Evolutionary conservation across 2,113 vertebrate species (phyloP).

Genomic region (Mus spicilegus): DNA sequence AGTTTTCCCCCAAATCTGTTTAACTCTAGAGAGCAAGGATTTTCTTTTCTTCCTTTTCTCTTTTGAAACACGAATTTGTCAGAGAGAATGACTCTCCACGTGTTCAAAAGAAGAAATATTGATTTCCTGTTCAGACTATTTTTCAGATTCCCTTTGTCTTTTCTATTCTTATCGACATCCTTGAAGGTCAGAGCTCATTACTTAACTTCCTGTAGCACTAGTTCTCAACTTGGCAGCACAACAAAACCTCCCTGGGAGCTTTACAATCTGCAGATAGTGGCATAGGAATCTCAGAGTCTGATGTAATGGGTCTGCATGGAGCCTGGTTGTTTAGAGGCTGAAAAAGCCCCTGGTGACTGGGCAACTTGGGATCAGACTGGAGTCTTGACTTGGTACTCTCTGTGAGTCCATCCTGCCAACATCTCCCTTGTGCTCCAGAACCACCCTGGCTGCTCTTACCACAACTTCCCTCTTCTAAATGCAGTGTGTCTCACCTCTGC

Average conservation of each 20-base stretch:
- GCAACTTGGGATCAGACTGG: neutral
- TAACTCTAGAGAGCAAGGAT: neutral
- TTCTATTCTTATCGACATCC: constrained; percentile 37
- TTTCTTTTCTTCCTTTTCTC: neutral
- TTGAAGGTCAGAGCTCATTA: constrained; percentile 55
- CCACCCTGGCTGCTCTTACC: neutral
- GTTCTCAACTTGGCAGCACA: constrained; percentile 19
- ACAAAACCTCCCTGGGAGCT: constrained; percentile 39
- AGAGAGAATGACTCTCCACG: neutral
- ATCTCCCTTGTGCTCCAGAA: neutral
- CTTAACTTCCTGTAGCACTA: constrained; percentile 8
- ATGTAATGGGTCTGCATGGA: neutral
- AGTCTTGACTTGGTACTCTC: neutral
- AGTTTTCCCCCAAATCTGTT: constrained; percentile 18
- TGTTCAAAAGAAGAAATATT: constrained; percentile 53
- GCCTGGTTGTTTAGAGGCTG: neutral
- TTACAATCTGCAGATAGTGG: constrained; percentile 11
- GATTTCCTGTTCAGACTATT: constrained; percentile 58
- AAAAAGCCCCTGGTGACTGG: neutral
- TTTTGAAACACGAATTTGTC: neutral
- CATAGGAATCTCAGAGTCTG: constrained; percentile 11
- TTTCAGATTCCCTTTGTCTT: constrained; percentile 59
- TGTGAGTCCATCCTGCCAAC: neutral
- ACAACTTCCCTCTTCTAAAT: neutral
- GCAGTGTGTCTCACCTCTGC: neutral